Evolutionary conservation across 2,888 invertebrate genomes (phyloP).

Genomic region (Mimachlamys varia): DNA sequence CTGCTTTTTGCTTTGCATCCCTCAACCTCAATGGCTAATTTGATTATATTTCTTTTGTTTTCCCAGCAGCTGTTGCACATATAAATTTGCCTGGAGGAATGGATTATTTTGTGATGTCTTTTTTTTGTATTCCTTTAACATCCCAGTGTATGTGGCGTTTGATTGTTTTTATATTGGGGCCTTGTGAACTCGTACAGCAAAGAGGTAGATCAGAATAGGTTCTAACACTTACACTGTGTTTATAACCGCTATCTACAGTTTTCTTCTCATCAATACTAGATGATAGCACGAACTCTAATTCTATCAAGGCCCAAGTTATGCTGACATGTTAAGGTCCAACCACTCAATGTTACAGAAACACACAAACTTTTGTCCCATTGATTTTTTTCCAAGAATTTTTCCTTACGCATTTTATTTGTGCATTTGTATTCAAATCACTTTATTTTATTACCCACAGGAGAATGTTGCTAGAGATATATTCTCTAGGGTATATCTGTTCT

Average conservation of each 20-base stretch:
- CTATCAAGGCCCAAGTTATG: neutral
- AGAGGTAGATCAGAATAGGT: constrained; percentile 25
- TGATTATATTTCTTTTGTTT: constrained; percentile 18
- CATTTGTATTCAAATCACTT: neutral
- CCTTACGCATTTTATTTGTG: neutral
- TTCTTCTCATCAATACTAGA: neutral
- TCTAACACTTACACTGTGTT: neutral
- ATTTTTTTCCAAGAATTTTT: neutral
- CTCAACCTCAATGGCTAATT: constrained; percentile 19
- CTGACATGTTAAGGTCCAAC: neutral
- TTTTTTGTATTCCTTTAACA: neutral
- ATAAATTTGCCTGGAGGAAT: neutral
- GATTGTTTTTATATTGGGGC: neutral
- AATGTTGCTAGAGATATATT: neutral
- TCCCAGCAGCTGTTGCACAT: constrained; percentile 23
- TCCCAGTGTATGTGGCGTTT: neutral
- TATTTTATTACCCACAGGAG: too few relatives aligned
- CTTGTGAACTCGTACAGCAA: neutral
- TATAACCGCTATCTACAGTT: neutral
- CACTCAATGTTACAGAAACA: neutral
- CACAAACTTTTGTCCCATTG: neutral
- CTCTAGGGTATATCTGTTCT: neutral
- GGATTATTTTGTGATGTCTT: neutral
- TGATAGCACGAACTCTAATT: neutral
- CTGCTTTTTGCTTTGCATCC: neutral